A percentile compares a stretch with the other conserved stretches of the same genome.
Conservation (phyloP, 2,113 vertebrate genomes). For the Indicator maculatus region DNA sequence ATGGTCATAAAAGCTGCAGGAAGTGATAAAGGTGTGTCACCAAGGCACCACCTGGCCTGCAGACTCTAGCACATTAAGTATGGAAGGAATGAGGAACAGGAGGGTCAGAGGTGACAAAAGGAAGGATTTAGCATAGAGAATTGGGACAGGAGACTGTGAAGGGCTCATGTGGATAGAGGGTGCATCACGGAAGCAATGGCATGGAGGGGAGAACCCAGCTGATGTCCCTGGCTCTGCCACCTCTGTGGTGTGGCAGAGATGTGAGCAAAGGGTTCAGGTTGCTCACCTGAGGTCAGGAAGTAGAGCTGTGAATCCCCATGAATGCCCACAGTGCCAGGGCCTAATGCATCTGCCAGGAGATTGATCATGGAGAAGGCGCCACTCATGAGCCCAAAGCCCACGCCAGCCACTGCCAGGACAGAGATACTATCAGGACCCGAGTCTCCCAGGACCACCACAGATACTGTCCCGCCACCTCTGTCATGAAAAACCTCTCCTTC, state of each 20-base stretch:
- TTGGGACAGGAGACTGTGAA: neutral
- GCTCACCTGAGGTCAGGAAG: slow-evolving; percentile 80
- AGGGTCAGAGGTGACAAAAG: neutral
- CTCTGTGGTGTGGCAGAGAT: neutral
- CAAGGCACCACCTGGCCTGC: neutral
- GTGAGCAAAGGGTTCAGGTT: rapidly evolving
- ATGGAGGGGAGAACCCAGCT: neutral
- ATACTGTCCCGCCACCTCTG: rapidly evolving
- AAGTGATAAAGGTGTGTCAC: neutral
- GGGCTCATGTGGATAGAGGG: neutral
- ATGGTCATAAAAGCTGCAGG: slow-evolving; percentile 81
- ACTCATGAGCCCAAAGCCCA: slow-evolving; percentile 82
- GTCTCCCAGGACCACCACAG: neutral
- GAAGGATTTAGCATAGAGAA: neutral
- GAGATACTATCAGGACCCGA: neutral
- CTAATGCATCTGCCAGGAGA: slow-evolving; percentile 76
- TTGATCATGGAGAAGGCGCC: slow-evolving; percentile 85
- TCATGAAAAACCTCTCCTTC: neutral
- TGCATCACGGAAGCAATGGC: neutral
- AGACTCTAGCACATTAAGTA: rapidly evolving
- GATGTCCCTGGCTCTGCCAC: neutral
- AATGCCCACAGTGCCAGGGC: slow-evolving; percentile 80
- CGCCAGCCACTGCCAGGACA: slow-evolving; percentile 71
- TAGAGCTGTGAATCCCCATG: slow-evolving; percentile 81
- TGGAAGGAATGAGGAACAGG: neutral